Evolutionary conservation across 2,797 vertebrate species (phyloP), one percentile per base, ranked within the genome.

Genomic region (Crotalus adamanteus): DNA sequence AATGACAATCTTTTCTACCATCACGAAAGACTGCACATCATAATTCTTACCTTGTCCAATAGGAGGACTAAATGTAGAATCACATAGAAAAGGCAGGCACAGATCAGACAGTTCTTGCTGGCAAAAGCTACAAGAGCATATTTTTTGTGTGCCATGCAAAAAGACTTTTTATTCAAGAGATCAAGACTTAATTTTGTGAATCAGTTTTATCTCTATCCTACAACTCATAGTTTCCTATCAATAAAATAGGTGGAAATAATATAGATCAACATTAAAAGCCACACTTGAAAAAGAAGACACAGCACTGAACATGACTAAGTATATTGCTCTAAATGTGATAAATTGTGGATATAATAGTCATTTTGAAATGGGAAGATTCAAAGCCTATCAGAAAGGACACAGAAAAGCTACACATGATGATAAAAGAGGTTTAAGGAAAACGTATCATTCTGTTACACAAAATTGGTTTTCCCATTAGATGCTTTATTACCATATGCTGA

Each of bases 401-500:
- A 47, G 37, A 57, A 92, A 65, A 90, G 57, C 83, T 90, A 90
- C 55, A 73, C 88, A 96, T 96, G 94, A 92, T 91, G 92, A 96
- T 96, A 97, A 96, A 87, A 93, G 3, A 92, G 16, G 37, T 78
- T 51, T 37, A 42, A 69, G 83, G 94, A 94, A 96, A 97, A 96
- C 87, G 96, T 96, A 96, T 91, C 89, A 89, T 93, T 96, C 94
- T 87, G 92, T 91, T 94, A 91, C 91, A 92, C 96, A 96, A 97
- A 96, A 96, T 31, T 94, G 94, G 94, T 95, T 87, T 95, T 96
- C 95, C 96, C 96, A 95, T 93, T 95, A 97, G 96, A 96, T 96
- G 92, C 92, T 92, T 95, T 37, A 94, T 92, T 95, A 95, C 97
- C 96, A 95, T 97, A 97, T 97, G 97, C 94, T 97, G 94, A 95